Percentiles rank a stretch among this genome's conserved stretches.
These are phyloP conservation scores for Lasioglossum pauxillum DNA, from an alignment of 2,888 invertebrate genomes.

Conservation along the genomic window DNA sequence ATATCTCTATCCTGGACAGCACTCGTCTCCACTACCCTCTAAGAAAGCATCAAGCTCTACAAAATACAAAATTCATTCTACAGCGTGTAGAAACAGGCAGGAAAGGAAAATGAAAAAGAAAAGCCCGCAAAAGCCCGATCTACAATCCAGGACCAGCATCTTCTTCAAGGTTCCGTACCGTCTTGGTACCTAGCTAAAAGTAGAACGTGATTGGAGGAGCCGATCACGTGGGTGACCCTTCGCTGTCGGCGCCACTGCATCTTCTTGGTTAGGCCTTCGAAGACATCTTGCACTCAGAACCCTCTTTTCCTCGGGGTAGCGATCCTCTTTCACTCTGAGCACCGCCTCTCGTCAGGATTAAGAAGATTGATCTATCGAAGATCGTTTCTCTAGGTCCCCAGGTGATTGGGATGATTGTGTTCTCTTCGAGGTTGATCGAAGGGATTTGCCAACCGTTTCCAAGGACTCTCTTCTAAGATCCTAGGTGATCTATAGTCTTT, in stretches of 20 bases:
- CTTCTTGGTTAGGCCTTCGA: constrained; percentile 42
- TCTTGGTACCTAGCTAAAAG: constrained; percentile 83
- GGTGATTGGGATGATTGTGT: not conserved
- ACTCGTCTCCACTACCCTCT: not conserved
- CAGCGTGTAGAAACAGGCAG: not conserved
- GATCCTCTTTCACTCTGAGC: constrained; percentile 14
- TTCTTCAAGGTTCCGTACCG: constrained; percentile 76
- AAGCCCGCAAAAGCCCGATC: constrained; percentile 7
- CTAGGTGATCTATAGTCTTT: too few relatives aligned
- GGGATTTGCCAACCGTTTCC: too few relatives aligned
- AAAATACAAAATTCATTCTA: not conserved
- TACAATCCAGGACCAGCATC: constrained; percentile 31
- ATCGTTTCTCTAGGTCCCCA: not conserved
- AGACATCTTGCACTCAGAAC: constrained; percentile 4
- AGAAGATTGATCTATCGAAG: not conserved
- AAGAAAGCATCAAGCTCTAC: not conserved
- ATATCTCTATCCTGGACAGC: not conserved
- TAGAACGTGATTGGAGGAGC: constrained; percentile 81
- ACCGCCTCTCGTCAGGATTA: not conserved
- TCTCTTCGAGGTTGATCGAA: not conserved
- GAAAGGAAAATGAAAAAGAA: not conserved
- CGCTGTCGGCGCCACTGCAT: constrained; percentile 83
- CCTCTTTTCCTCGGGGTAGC: not conserved
- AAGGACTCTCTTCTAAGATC: too few relatives aligned
- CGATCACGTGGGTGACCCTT: constrained; percentile 82